Base-by-base conservation (phyloP, 2,888 invertebrate species). In the Eupithecia tripunctaria region DNA sequence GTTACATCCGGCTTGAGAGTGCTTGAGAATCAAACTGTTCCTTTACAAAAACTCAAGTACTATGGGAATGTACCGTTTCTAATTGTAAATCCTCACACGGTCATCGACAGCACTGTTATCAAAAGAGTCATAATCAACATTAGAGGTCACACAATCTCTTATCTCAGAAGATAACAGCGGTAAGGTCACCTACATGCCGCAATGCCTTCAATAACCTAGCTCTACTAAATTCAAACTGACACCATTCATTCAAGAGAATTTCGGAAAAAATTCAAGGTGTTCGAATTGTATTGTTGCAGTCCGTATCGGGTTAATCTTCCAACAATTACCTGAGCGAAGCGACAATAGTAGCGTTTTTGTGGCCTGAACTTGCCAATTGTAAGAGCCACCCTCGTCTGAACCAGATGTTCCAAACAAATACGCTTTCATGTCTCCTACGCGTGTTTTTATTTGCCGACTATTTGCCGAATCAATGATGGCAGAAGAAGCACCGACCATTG, bases 351-450 rank as follows among this genome's bases (percentile, higher is more conserved):
- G 77, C 76, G 81, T 86, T 90, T 91, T 91, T 92, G 87, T 88
- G 77, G 77, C 83, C 75, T 83, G 75, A 80, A 77, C 77, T 89
- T 84, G 90, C 91, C 88, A 89, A 89, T 90, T 89, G 84, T 84
- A 82, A 82, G 36, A 77, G 81, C 76, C 77, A 87, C 87, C 87
- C 85, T 88, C 85, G 79, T 82, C 85, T 83, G 81, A 87, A 85
- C 86, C 94, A 94, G 94, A 94, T 94, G 94, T 91, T 87, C 89
- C 85, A 85, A 91, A 93, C 91, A 91, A 92, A 92, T 90, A 89
- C 82, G 76, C 85, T 81, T 86, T 92, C 91, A 88, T 91, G 80
- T 81, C 93, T 91, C 91, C 93, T 89, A 92, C 93, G 91, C 92
- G 88, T 91, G 91, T 93, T 91, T 91, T 90, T 91, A 91, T 72